Evolutionary conservation across 2,113 vertebrate genomes (phyloP).

Genomic region (Procapra przewalskii): DNA sequence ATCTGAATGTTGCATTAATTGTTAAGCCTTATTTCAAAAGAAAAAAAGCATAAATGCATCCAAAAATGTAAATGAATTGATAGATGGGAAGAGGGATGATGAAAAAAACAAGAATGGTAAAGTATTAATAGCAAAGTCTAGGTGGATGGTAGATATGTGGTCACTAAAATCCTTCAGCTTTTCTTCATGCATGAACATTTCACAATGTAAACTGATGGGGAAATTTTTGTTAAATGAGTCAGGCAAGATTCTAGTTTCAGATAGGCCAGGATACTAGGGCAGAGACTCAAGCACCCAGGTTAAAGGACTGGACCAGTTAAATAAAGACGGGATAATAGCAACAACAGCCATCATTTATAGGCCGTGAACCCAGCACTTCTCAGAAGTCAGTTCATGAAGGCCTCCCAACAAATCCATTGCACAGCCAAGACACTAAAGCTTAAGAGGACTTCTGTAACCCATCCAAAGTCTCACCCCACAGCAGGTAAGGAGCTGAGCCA

Average conservation of each 20-base stretch:
- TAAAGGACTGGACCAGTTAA: not conserved
- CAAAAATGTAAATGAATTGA: not conserved
- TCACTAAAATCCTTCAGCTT: not conserved
- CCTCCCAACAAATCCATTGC: not conserved
- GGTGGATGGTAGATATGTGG: not conserved
- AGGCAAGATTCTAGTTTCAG: not conserved
- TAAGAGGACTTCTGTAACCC: not conserved
- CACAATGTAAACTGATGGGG: not conserved
- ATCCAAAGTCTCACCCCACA: not conserved
- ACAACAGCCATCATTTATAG: not conserved
- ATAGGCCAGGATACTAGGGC: not conserved
- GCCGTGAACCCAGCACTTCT: not conserved
- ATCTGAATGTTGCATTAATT: not conserved
- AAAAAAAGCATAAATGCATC: not conserved
- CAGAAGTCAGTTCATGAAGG: not conserved
- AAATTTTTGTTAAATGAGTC: not conserved
- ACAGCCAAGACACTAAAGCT: not conserved
- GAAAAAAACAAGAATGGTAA: not conserved
- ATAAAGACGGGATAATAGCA: not conserved
- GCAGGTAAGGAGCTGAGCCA: not conserved
- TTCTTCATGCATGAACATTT: not conserved
- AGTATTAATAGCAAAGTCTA: not conserved
- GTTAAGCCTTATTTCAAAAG: not conserved
- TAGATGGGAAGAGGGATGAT: not conserved
- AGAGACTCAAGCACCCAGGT: not conserved